Evolutionary conservation across 2,113 vertebrate species (phyloP).

Genomic region (Grantiella picta): DNA sequence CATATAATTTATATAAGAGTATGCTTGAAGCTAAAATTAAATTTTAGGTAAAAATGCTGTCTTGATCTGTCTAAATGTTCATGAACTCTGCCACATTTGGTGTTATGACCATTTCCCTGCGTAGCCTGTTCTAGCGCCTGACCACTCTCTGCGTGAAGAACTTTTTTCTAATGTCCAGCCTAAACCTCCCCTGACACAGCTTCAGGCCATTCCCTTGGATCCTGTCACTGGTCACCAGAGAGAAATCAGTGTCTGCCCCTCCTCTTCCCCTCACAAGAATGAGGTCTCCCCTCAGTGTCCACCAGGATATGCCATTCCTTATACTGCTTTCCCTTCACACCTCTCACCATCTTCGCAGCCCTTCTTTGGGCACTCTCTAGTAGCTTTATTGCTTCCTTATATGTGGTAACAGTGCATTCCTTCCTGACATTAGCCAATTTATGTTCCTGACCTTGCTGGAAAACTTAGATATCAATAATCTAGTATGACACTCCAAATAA

Average conservation of each 20-base stretch:
- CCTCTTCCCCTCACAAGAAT: neutral
- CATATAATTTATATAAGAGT: neutral
- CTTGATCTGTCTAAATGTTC: neutral
- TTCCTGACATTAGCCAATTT: neutral
- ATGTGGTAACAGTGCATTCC: neutral
- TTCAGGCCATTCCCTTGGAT: neutral
- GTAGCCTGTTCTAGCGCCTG: neutral
- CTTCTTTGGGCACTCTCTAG: fast-evolving
- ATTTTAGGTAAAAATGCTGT: neutral
- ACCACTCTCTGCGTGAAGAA: neutral
- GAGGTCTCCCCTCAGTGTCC: too few relatives aligned
- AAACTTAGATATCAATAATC: neutral
- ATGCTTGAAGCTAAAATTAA: neutral
- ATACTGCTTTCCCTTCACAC: fast-evolving
- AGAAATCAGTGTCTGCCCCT: neutral
- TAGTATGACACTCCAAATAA: neutral
- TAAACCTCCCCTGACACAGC: neutral
- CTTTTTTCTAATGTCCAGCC: neutral
- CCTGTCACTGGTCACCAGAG: neutral
- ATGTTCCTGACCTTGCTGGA: neutral
- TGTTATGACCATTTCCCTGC: neutral
- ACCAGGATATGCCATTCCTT: fast-evolving
- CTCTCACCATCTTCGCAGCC: fast-evolving
- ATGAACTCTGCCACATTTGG: neutral
- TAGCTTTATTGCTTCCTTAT: neutral